A percentile compares a stretch with the other conserved stretches of the same genome.
These are phyloP conservation scores for Chouioia cunea DNA, from an alignment of 2,888 invertebrate species.

Conservation along the genomic window DNA sequence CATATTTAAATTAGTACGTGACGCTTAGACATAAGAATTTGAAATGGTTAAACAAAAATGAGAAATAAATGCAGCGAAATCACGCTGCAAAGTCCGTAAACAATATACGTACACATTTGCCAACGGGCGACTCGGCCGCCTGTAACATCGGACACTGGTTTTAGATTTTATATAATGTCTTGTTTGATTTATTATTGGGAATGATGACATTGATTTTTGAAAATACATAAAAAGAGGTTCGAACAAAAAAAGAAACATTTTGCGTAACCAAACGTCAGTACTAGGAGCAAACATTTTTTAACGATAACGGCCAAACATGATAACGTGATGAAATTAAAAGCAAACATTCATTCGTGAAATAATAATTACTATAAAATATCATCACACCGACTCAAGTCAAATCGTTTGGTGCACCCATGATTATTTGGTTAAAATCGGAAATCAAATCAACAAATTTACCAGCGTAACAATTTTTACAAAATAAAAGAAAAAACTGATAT, in stretches of 20 bases:
- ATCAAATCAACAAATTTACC: background rate
- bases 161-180: slow-evolving; percentile 31
- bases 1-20: slow-evolving; percentile 48
- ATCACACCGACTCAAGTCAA: background rate
- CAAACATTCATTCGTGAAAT: slow-evolving; percentile 15
- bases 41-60: slow-evolving; percentile 37
- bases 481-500: slow-evolving; percentile 9
- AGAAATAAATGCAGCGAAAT: slow-evolving; percentile 22
- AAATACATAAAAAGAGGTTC: slow-evolving; percentile 15
- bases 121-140: slow-evolving; percentile 71
- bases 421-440: slow-evolving; percentile 1
- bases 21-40: slow-evolving; percentile 48
- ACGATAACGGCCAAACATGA: background rate
- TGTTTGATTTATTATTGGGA: slow-evolving; percentile 13
- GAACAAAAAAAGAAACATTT: slow-evolving; percentile 15
- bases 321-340: slow-evolving; percentile 17
- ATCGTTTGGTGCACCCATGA: background rate
- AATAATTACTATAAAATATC: background rate
- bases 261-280: slow-evolving; percentile 36
- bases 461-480: slow-evolving; percentile 8
- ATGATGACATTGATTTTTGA: slow-evolving; percentile 16
- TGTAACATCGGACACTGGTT: slow-evolving; percentile 64
- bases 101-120: slow-evolving; percentile 73
- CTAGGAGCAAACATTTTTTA: slow-evolving; percentile 25
- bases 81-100: slow-evolving; percentile 46